Conservation (phyloP, 2,888 invertebrate genomes). For the Pyrrhia umbra region DNA sequence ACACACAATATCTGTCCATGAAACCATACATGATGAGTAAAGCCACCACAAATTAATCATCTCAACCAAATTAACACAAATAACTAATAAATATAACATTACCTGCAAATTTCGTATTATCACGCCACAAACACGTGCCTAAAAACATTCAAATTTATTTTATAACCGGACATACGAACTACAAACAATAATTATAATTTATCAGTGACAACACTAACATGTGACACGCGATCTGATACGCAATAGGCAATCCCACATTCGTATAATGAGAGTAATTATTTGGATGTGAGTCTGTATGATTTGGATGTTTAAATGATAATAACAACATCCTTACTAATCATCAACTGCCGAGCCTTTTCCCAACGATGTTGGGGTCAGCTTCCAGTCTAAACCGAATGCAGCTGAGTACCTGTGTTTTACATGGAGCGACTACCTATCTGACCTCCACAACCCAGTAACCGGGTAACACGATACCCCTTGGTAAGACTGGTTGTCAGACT, state of each 20-base stretch:
- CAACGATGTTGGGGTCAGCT: no score
- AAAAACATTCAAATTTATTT: conserved; percentile 45
- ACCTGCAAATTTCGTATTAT: conserved; percentile 13
- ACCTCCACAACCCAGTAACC: no score
- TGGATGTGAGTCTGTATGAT: conserved; percentile 33
- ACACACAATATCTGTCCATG: not conserved
- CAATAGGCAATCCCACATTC: conserved; percentile 58
- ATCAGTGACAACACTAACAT: conserved; percentile 54
- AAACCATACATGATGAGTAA: conserved; percentile 1
- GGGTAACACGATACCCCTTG: no score
- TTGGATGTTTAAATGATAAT: conserved; percentile 14
- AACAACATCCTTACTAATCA: no score
- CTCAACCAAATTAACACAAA: conserved; percentile 13
- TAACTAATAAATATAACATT: conserved; percentile 6
- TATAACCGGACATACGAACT: conserved; percentile 25
- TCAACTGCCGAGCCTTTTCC: no score
- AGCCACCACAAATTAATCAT: not conserved
- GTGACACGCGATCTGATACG: conserved; percentile 52
- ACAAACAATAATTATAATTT: conserved; percentile 54
- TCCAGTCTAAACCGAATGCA: no score
- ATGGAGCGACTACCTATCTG: no score
- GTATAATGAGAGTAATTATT: conserved; percentile 54
- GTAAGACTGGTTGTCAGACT: no score
- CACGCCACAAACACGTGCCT: conserved; percentile 26
- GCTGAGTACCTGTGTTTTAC: no score